Evolutionary conservation across 2,888 invertebrate species (phyloP).

Genomic region (Gisinianus flammeolus): DNA sequence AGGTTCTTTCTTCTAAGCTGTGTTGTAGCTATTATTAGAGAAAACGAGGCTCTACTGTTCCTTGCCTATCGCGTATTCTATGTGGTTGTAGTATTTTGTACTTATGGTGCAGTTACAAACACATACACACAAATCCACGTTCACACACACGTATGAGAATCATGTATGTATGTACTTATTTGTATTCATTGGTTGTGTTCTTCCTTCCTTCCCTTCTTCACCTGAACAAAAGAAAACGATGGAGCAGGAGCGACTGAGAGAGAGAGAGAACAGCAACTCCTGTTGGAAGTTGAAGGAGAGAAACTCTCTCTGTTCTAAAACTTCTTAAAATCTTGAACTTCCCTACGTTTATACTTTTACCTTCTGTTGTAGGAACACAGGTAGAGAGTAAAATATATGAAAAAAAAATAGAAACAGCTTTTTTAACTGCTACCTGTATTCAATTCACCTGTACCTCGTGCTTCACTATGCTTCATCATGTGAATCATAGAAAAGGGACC

Average conservation of each 20-base stretch:
- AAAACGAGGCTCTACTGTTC: not conserved
- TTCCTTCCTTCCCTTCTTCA: constrained; percentile 11
- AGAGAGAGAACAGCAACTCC: too few species aligned
- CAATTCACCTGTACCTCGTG: not conserved
- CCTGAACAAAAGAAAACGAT: not conserved
- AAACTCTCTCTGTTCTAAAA: not conserved
- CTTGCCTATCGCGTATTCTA: not conserved
- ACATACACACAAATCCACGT: not conserved
- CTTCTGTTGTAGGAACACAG: not conserved
- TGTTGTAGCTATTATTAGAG: constrained; percentile 15
- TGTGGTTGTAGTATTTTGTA: not conserved
- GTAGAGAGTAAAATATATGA: too few species aligned
- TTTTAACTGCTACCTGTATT: constrained; percentile 17
- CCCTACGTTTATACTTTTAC: not conserved
- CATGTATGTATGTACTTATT: not conserved
- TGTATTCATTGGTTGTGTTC: not conserved
- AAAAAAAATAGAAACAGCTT: constrained; percentile 9
- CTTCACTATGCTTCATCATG: not conserved
- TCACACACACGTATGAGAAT: not conserved
- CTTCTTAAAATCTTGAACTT: not conserved
- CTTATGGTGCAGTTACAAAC: too few species aligned
- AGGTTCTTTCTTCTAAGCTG: not conserved
- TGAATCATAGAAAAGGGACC: not conserved
- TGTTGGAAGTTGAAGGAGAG: too few species aligned
- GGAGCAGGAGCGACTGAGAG: not conserved